Base-by-base conservation (phyloP, 2,888 invertebrate genomes). In the Pteria penguin region DNA sequence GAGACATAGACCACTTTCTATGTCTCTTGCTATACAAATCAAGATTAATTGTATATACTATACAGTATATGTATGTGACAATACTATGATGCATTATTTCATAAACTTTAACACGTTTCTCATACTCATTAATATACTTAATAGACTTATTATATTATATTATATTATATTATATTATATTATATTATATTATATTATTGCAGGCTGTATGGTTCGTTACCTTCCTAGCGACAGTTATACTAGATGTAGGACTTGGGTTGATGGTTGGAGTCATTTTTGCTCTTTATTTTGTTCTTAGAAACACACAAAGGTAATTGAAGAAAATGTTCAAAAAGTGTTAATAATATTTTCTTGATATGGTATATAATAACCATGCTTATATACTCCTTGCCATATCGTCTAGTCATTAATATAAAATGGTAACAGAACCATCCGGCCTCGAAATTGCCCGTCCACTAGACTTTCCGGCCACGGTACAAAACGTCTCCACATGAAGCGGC, bases 201-300 rank as follows among this genome's bases (percentile, higher is more conserved):
- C 78, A 89, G 89, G 78, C 81, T 62, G 87, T 88, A 36, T 98
- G 97, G 97, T 89, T 96, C 1, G 93, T 94, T 3, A 96, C 97
- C 0, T 97, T 97, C 91, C 83, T 95, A 2, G 93, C 94, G 0
- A 96, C 96, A 0, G 92, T 96, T 18, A 86, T 96, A 18, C 90
- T 96, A 60, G 96, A 97, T 90, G 96, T 97, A 76, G 96, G 96
- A 87, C 93, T 95, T 86, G 97, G 97, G 0, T 93, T 98, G 57
- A 80, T 84, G 60, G 82, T 86, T 5, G 86, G 86, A 18, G 76
- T 84, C 32, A 78, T 82, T 22, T 81, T 80, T 61, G 84, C 86
- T 1, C 78, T 86, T 4, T 83, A 83, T 63, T 84, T 84, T 54
- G 84, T 86, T 4, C 84, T 86, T 22, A 68, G 80, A 60, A 83